Conservation (phyloP, 2,888 invertebrate species). For the Hemistola chrysoprasaria region DNA sequence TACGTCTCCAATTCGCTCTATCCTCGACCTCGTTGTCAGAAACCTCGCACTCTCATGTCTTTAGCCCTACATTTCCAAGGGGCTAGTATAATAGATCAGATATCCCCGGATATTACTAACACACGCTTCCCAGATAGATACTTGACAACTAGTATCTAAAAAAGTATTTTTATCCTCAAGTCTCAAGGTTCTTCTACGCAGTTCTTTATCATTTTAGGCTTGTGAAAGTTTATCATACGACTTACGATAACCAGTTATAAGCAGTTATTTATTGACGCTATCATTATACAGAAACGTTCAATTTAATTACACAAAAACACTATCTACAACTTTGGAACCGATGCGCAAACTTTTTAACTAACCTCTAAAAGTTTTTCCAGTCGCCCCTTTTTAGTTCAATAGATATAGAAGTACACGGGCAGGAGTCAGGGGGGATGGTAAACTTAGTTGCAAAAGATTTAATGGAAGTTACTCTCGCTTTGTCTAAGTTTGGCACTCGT, state of each 20-base stretch:
- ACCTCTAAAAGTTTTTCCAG: conserved; percentile 21
- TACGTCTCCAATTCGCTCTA: no score
- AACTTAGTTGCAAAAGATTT: conserved; percentile 79
- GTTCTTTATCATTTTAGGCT: neutral
- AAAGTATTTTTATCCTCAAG: neutral
- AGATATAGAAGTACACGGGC: conserved; percentile 32
- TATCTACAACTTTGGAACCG: neutral
- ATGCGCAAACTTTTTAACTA: conserved; percentile 18
- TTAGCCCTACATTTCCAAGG: no score
- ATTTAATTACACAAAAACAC: neutral
- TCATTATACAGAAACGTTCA: neutral
- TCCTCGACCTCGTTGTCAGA: no score
- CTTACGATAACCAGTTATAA: neutral
- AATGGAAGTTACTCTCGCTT: conserved; percentile 78
- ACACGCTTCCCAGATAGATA: no score
- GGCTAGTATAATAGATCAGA: no score
- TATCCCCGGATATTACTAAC: no score
- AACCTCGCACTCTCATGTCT: no score
- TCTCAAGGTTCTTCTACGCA: neutral
- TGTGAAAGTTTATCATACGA: conserved; percentile 7
- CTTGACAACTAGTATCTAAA: no score
- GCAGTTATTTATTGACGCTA: neutral
- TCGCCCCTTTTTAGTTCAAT: conserved; percentile 27
- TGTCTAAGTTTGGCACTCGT: conserved; percentile 75
- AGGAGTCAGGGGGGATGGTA: conserved; percentile 59